Base-by-base conservation (phyloP, 2,888 invertebrate genomes). In the Diadromus collaris region DNA sequence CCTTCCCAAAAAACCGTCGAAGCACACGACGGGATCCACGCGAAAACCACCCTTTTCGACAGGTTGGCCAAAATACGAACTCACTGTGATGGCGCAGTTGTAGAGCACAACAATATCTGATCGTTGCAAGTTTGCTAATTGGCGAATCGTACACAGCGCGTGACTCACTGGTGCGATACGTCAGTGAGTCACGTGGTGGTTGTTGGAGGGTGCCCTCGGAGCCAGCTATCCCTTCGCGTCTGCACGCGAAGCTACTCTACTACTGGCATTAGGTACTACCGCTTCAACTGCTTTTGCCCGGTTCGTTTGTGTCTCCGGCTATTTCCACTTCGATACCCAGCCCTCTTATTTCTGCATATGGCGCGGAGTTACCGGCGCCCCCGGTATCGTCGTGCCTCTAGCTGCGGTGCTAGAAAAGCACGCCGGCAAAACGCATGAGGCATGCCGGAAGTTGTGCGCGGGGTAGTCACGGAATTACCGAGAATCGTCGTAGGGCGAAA, bases 91-190 rank as follows among this genome's bases (percentile, higher is more conserved):
- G 29, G 7, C 19, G 19, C 19, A 60, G 7, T 21, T 34, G 19
- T 34, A 60, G 78, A 70, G 76, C 77, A 76, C 67, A 78, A 82
- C 82, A 80, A 82, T 84, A 89, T 88, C 88, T 87, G 88, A 88
- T 89, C 87, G 86, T 83, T 79, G 83, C 77, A 71, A 86, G 83
- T 86, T 86, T 64, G 81, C 85, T 87, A 89, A 89, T 89, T 89
- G 86, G 86, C 83, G 85, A 89, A 89, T 87, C 86, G 85, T 86
- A 83, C 61, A 61, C 54, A 74, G 70, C 61, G 78, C 82, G 80
- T 87, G 89, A 88, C 80, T 88, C 86, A 87, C 82, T 73, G 65
- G 21, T 29, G 61, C 71, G 68, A 70, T 71, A 80, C 71, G 63
- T 85, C 78, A 82, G 83, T 86, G 86, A 86, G 77, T 86, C 86